Evolutionary conservation across 2,113 vertebrate species (phyloP).

Genomic region (Edolisoma coerulescens): DNA sequence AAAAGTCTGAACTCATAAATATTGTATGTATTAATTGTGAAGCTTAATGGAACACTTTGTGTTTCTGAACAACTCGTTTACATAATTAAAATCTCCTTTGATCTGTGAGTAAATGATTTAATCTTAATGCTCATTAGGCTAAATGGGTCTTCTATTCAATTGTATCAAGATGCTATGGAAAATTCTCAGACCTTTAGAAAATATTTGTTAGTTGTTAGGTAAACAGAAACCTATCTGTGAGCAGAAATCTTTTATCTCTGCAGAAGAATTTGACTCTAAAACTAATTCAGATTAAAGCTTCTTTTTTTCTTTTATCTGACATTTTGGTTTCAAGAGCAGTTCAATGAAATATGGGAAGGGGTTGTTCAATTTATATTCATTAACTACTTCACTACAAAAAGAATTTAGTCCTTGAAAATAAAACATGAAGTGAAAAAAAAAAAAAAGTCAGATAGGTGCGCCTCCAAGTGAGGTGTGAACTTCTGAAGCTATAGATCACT

Average conservation of each 20-base stretch:
- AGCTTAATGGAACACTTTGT: slow-evolving; percentile 77
- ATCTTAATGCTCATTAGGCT: slow-evolving; percentile 77
- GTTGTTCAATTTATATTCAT: slow-evolving; percentile 28
- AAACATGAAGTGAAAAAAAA: not conserved
- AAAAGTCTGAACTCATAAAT: slow-evolving; percentile 70
- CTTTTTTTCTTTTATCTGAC: slow-evolving; percentile 54
- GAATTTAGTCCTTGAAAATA: not conserved
- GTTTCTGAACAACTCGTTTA: slow-evolving; percentile 75
- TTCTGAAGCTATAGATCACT: not conserved
- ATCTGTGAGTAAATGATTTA: slow-evolving; percentile 78
- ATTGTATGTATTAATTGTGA: slow-evolving; percentile 74
- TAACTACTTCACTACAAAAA: slow-evolving; percentile 37
- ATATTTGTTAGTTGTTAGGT: slow-evolving; percentile 60
- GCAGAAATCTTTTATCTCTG: slow-evolving; percentile 61
- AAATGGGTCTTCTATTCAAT: slow-evolving; percentile 75
- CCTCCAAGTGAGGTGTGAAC: not conserved
- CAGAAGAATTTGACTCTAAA: slow-evolving; percentile 55
- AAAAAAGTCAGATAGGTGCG: not conserved
- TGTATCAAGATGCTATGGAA: slow-evolving; percentile 73
- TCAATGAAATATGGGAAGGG: not conserved
- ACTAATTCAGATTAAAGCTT: slow-evolving; percentile 59
- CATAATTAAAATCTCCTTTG: slow-evolving; percentile 82
- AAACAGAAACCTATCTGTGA: slow-evolving; percentile 48
- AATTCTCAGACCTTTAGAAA: slow-evolving; percentile 66
- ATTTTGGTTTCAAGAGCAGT: slow-evolving; percentile 35